Evolutionary conservation across 2,113 vertebrate genomes (phyloP).

Genomic region (Ceuthmochares aereus): DNA sequence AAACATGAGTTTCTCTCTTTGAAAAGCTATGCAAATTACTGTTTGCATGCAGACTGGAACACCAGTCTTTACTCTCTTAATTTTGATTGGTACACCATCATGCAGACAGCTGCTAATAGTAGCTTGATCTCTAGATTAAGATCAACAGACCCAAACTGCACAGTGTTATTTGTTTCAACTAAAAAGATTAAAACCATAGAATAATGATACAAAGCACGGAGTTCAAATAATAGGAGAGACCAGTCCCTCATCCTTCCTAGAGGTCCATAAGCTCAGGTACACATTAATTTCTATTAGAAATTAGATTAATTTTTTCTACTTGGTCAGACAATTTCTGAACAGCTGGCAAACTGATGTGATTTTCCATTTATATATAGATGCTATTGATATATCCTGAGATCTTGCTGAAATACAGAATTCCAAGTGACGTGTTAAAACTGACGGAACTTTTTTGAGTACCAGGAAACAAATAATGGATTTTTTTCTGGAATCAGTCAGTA

Average conservation of each 20-base stretch:
- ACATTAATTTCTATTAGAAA: slow-evolving; percentile 54
- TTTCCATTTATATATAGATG: slow-evolving; percentile 45
- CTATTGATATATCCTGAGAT: slow-evolving; percentile 48
- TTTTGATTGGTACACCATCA: slow-evolving; percentile 77
- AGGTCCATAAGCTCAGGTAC: slow-evolving; percentile 51
- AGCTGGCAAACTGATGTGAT: slow-evolving; percentile 73
- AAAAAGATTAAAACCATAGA: slow-evolving; percentile 58
- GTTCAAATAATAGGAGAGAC: slow-evolving; percentile 50
- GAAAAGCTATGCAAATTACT: slow-evolving; percentile 63
- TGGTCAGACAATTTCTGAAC: slow-evolving; percentile 67
- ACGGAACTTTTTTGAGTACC: slow-evolving; percentile 23
- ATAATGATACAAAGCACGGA: slow-evolving; percentile 65
- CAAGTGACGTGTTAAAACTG: slow-evolving; percentile 43
- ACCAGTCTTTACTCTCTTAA: slow-evolving; percentile 75
- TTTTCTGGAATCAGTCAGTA: slow-evolving; percentile 27
- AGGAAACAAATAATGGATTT: slow-evolving; percentile 16
- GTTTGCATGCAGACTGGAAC: slow-evolving; percentile 71
- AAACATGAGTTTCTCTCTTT: slow-evolving; percentile 56
- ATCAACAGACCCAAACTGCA: slow-evolving; percentile 65
- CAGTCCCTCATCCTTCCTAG: slow-evolving; percentile 48
- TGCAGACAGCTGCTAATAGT: slow-evolving; percentile 47
- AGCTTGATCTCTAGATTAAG: slow-evolving; percentile 75
- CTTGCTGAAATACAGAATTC: slow-evolving; percentile 39
- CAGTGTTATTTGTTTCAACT: slow-evolving; percentile 71
- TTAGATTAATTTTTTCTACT: slow-evolving; percentile 61